These are phyloP conservation scores for Equus quagga DNA, from an alignment of 2,113 vertebrate genomes.

Conservation along the genomic window DNA sequence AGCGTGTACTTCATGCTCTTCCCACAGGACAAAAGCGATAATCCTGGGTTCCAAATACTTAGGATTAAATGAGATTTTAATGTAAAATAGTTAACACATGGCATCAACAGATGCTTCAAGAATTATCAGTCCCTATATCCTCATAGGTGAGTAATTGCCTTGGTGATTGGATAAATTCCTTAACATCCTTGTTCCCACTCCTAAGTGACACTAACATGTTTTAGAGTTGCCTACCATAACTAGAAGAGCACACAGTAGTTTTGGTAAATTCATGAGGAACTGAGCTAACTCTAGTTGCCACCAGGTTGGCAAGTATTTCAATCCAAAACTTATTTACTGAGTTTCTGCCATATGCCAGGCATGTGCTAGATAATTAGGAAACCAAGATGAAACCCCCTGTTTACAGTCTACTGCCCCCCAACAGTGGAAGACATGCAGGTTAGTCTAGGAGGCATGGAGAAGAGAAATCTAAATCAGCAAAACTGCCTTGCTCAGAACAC, in stretches of 20 bases:
- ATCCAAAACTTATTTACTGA: background rate
- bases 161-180: background rate
- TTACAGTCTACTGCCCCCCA: background rate
- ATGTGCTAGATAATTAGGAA: background rate
- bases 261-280: background rate
- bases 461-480: background rate
- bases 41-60: background rate
- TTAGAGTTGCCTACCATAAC: background rate
- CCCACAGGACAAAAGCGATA: background rate
- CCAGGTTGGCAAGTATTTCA: background rate
- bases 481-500: background rate
- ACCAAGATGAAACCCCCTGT: background rate
- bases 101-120: background rate
- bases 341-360: background rate
- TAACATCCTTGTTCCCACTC: background rate
- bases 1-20: background rate
- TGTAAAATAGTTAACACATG: background rate
- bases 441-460: background rate
- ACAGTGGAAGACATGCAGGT: background rate
- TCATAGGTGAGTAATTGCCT: background rate
- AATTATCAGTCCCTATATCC: background rate
- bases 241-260: background rate
- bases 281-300: background rate
- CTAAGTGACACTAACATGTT: background rate
- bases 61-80: background rate